Evolutionary conservation across 1,140 invertebrate genomes (phyloP).

Genomic region (Nasonia giraulti): DNA sequence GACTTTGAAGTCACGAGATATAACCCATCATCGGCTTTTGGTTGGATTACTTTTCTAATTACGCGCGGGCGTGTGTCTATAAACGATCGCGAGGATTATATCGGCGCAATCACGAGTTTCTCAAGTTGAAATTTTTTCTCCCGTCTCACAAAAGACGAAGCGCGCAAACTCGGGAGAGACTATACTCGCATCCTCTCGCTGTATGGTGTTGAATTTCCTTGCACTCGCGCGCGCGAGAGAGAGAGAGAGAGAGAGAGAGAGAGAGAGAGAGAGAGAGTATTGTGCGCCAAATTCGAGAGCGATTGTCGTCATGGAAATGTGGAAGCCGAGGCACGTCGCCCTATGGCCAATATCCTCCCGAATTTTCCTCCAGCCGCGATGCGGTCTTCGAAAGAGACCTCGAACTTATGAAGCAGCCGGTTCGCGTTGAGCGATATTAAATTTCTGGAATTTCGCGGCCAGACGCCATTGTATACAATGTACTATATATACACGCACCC

Average conservation of each 20-base stretch:
- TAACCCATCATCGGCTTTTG: not conserved
- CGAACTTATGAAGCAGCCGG: not conserved
- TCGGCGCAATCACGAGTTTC: not conserved
- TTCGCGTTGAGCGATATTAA: constrained; percentile 68
- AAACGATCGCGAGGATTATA: not conserved
- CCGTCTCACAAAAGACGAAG: not conserved
- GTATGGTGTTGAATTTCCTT: too few relatives aligned
- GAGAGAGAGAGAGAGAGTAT: not conserved
- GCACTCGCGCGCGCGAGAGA: not conserved
- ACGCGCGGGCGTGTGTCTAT: not conserved
- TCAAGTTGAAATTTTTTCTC: not conserved
- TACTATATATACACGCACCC: constrained; percentile 1
- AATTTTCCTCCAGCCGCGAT: not conserved
- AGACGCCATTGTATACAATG: constrained; percentile 56
- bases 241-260: not conserved
- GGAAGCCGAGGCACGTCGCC: constrained; percentile 54
- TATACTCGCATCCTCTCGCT: too few relatives aligned
- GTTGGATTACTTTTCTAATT: constrained; percentile 28
- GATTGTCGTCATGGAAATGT: constrained; percentile 51
- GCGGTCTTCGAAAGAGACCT: constrained; percentile 20
- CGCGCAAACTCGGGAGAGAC: too few relatives aligned
- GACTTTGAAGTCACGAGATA: constrained; percentile 31
- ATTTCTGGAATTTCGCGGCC: constrained; percentile 75
- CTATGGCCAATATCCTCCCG: constrained; percentile 27
- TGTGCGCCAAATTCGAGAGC: not conserved